A percentile compares a stretch with the other conserved stretches of the same genome.
Evolutionary conservation across 2,797 vertebrate genomes (phyloP).

Genomic region (Siniperca scherzeri): DNA sequence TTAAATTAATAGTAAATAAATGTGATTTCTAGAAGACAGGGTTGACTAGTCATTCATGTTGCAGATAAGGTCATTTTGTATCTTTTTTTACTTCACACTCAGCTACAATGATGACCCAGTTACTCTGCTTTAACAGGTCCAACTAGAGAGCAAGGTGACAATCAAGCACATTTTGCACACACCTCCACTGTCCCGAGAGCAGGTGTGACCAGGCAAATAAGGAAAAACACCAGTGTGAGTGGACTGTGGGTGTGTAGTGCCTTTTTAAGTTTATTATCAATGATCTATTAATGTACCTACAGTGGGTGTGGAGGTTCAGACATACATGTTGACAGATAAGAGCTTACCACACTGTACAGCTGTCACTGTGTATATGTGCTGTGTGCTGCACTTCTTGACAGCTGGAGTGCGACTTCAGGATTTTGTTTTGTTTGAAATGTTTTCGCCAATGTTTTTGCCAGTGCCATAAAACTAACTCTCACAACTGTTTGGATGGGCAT

Average conservation of each 20-base stretch:
- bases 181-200: too few species aligned
- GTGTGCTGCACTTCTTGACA: slow-evolving; percentile 2
- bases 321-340: not conserved
- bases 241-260: not conserved
- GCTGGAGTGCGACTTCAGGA: not conserved
- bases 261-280: not conserved
- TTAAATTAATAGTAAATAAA: not conserved
- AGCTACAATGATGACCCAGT: too few species aligned
- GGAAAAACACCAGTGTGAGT: not conserved
- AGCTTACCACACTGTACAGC: slow-evolving; percentile 32
- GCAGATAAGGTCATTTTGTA: not conserved
- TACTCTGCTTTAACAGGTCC: too few species aligned
- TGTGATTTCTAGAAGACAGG: not conserved
- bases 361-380: slow-evolving; percentile 17
- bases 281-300: not conserved
- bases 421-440: slow-evolving; percentile 3
- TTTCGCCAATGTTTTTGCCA: not conserved
- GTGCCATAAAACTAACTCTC: not conserved
- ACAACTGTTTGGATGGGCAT: not conserved
- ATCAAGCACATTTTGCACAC: not conserved
- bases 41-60: not conserved
- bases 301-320: slow-evolving; percentile 1
- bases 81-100: not conserved
- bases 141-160: not conserved
- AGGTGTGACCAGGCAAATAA: not conserved